phyloP scores from a whole-genome alignment of 2,888 invertebrate genomes.

The Lasioglossum villosulum region DNA sequence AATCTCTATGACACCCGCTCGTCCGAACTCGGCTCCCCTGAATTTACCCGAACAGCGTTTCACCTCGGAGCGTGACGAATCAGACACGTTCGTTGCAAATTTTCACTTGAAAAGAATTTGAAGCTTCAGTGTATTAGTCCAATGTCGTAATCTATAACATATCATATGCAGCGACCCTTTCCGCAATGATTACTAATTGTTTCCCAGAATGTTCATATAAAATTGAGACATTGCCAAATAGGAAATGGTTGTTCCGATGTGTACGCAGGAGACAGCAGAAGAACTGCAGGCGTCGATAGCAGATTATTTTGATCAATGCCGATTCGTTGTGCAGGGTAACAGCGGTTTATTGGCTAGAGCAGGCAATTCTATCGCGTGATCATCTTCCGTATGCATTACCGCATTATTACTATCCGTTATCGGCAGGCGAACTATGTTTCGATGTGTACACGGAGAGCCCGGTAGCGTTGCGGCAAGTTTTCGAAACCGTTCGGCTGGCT shows the following conservation, averaged over 20 bases:
- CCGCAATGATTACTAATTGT: too few species aligned
- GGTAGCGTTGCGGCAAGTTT: slow-evolving; percentile 60
- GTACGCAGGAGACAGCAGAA: slow-evolving; percentile 9
- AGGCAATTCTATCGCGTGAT: slow-evolving; percentile 48
- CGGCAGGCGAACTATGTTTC: slow-evolving; percentile 28
- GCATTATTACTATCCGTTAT: slow-evolving; percentile 46
- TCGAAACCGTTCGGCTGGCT: slow-evolving; percentile 60
- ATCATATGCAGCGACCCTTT: too few species aligned
- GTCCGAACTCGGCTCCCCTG: too few species aligned
- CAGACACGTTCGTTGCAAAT: too few species aligned
- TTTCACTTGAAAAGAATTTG: not conserved
- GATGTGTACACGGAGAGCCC: slow-evolving; percentile 16
- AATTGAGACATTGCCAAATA: too few species aligned
- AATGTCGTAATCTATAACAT: too few species aligned
- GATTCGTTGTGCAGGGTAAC: not conserved
- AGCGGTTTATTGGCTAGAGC: slow-evolving; percentile 33
- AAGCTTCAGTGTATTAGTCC: not conserved
- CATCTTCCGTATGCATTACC: slow-evolving; percentile 35
- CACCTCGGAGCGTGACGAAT: too few species aligned
- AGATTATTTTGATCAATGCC: slow-evolving; percentile 42
- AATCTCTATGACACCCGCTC: too few species aligned
- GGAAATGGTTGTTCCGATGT: not conserved
- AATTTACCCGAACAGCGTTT: too few species aligned
- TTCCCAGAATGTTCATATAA: too few species aligned
- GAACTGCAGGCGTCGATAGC: slow-evolving; percentile 25